Evolutionary conservation across 2,888 invertebrate species (phyloP), one percentile per base, ranked within the genome.

Genomic region (Fissipunctia ypsillon): DNA sequence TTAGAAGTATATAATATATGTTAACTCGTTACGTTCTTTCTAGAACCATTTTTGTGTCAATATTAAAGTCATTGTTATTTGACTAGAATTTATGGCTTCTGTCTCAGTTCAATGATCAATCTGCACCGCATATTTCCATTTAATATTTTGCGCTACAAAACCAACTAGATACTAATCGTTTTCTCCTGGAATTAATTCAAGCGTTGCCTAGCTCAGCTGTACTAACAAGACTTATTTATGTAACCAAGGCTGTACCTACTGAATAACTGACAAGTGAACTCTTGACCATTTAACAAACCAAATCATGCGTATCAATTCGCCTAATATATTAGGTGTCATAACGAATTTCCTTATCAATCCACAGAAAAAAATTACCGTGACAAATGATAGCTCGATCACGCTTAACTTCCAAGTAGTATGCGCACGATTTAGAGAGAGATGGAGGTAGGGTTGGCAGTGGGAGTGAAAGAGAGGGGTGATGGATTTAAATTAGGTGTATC

Each of bases 401-500:
- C 73, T 56, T 73, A 60, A 73, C 83, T 80, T 31, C 74, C 38
- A 81, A 88, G 87, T 88, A 90, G 88, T 87, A 56, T 45, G 90
- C 83, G 83, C 87, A 76, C 81, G 83, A 86, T 83, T 86, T 75
- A 75, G 88, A 91, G 61, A 54, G 78, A 80, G 88, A 87, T 59
- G 70, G 79, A 67, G 19, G 76, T 85, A 84, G 71, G 7, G 7
- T 4, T 38, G 56, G 10, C 31, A 19, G n/a, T 67, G 28, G 59
- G 87, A 70, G 81, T 59, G 84, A 90, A 72, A 70, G 88, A 88
- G 89, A 87, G 76, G 79, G 81, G 72, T 71, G 85, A 88, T 84
- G 90, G 90, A 92, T 93, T 91, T 90, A 90, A 93, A 94, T 94
- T 94, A 93, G 92, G 93, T 93, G 92, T 93, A 94, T 94, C 94